Conservation (phyloP, 2,888 invertebrate species). For the Nemurella pictetii region DNA sequence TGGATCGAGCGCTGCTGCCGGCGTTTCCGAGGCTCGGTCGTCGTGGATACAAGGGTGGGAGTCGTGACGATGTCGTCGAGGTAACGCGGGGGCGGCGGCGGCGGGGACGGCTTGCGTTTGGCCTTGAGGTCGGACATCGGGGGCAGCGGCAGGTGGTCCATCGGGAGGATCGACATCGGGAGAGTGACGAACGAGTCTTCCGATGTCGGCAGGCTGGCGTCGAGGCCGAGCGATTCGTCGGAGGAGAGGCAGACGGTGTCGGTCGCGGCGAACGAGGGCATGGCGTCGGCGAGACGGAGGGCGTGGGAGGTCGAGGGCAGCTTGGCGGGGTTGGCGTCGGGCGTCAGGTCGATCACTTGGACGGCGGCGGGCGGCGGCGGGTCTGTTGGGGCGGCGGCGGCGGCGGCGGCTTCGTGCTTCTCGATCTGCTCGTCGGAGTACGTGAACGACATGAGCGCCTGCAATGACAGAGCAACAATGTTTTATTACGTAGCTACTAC, state of each 20-base stretch:
- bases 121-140: constrained; percentile 32
- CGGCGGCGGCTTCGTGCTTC: not conserved
- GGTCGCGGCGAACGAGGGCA: not conserved
- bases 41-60: no score
- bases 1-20: not conserved
- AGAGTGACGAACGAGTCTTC: not conserved
- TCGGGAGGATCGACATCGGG: not conserved
- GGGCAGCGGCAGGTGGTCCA: constrained; percentile 6
- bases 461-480: not conserved
- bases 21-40: no score
- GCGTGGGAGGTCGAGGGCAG: not conserved
- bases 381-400: no score
- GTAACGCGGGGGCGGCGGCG: not conserved
- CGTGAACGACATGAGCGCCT: constrained; percentile 29
- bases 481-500: not conserved
- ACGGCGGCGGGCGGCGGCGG: not conserved
- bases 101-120: not conserved
- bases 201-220: not conserved
- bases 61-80: not conserved
- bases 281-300: not conserved
- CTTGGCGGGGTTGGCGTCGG: not conserved
- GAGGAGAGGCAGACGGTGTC: not conserved
- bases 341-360: not conserved
- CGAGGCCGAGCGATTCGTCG: not conserved
- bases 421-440: not conserved